These are phyloP conservation scores for Peucedramus taeniatus DNA, from an alignment of 2,113 vertebrate genomes.

Conservation along the genomic window DNA sequence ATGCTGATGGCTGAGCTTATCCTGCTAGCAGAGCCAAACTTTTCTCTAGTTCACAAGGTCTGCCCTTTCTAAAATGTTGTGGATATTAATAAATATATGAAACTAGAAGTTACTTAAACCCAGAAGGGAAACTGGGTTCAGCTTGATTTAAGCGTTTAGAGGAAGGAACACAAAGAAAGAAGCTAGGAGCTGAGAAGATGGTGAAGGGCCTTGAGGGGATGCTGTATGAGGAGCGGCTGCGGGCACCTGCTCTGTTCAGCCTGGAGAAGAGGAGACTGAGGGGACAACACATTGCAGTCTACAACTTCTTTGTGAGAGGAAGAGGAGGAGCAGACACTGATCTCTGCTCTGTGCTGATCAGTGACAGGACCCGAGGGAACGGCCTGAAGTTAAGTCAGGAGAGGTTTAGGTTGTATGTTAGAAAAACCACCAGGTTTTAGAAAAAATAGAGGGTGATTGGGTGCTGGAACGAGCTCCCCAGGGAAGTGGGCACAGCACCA, in stretches of 20 bases:
- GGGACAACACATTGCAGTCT: background rate
- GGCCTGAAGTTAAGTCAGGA: background rate
- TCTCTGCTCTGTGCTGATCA: background rate
- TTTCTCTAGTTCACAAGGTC: background rate
- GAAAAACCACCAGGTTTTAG: background rate
- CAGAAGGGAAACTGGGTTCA: background rate
- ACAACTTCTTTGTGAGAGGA: background rate
- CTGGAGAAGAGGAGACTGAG: background rate
- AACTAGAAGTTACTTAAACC: background rate
- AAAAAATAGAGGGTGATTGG: background rate
- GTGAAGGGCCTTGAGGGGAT: background rate
- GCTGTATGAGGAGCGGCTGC: background rate
- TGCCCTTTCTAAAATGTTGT: background rate
- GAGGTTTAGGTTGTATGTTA: background rate
- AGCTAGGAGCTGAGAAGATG: background rate
- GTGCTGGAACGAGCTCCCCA: background rate
- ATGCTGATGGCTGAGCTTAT: background rate
- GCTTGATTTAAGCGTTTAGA: background rate
- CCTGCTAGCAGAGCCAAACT: background rate
- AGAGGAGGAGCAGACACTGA: background rate
- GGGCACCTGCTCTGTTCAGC: background rate
- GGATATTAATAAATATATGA: background rate
- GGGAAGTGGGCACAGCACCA: background rate
- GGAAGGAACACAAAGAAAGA: background rate
- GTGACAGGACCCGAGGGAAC: rapidly evolving